Evolutionary conservation across 2,888 invertebrate genomes (phyloP).

Genomic region (Drosophila neutralis): DNA sequence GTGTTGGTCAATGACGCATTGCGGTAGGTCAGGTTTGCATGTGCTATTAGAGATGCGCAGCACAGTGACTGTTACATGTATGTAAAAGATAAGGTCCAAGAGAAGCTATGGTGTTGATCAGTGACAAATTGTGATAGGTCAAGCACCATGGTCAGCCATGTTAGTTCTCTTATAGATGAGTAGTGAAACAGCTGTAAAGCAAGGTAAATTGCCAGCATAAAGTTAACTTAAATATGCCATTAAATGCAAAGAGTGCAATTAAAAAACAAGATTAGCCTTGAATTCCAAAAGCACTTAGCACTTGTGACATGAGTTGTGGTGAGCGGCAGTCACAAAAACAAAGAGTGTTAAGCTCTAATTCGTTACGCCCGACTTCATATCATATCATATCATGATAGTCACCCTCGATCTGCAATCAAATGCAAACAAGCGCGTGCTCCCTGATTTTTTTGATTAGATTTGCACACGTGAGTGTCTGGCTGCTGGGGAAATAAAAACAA

Average conservation of each 20-base stretch:
- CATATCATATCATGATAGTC: slow-evolving; percentile 14
- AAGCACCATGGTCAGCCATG: slow-evolving; percentile 2
- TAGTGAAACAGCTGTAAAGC: slow-evolving; percentile 3
- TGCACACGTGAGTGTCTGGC: slow-evolving; percentile 61
- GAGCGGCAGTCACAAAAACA: neutral
- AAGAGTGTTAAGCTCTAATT: slow-evolving; percentile 7
- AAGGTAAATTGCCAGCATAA: slow-evolving; percentile 1
- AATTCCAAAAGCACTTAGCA: slow-evolving; percentile 1
- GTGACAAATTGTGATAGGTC: slow-evolving; percentile 34
- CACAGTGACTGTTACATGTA: slow-evolving; percentile 6
- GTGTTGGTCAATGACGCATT: slow-evolving; percentile 38
- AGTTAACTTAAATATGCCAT: neutral
- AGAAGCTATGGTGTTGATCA: neutral
- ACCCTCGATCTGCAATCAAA: slow-evolving; percentile 63
- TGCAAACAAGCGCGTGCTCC: slow-evolving; percentile 77
- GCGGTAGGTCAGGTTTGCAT: slow-evolving; percentile 26
- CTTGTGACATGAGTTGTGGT: slow-evolving; percentile 8
- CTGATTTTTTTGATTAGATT: slow-evolving; percentile 44
- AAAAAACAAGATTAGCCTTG: slow-evolving; percentile 13
- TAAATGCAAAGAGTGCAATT: neutral
- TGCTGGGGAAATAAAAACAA: slow-evolving; percentile 33
- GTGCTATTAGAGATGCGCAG: slow-evolving; percentile 19
- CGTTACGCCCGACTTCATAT: slow-evolving; percentile 27
- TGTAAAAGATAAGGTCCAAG: neutral
- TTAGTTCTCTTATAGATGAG: slow-evolving; percentile 18